Percentiles rank a stretch among this genome's conserved stretches.
phyloP scores from a whole-genome alignment of 1,140 invertebrate genomes.

The Physella acuta region DNA sequence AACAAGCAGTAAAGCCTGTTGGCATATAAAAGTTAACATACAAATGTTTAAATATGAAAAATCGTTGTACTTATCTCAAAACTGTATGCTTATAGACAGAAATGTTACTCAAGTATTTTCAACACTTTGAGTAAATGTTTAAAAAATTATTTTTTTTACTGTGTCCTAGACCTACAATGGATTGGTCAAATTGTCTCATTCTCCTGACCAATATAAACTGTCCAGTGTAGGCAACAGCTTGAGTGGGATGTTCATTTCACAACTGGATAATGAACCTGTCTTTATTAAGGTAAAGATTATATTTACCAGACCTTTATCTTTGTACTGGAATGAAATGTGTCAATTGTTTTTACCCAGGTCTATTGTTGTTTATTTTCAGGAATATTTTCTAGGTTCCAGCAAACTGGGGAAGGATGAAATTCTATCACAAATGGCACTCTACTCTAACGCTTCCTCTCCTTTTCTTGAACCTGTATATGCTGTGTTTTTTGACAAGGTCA shows the following conservation, averaged over 20 bases:
- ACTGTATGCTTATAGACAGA: too few species aligned
- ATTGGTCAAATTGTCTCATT: slow-evolving; percentile 35
- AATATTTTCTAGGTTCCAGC: slow-evolving; percentile 35
- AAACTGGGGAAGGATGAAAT: slow-evolving; percentile 37
- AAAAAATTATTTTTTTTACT: too few species aligned
- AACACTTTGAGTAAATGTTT: too few species aligned
- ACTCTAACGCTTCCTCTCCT: slow-evolving; percentile 29
- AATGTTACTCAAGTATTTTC: too few species aligned
- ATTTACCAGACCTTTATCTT: too few species aligned
- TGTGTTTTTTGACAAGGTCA: slow-evolving; percentile 43
- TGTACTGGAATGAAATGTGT: too few species aligned
- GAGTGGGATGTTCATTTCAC: slow-evolving; percentile 31
- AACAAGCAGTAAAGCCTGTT: too few species aligned
- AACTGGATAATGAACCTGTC: slow-evolving; percentile 35
- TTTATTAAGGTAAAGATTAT: slow-evolving; percentile 44
- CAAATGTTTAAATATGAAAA: too few species aligned
- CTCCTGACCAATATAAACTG: slow-evolving; percentile 38
- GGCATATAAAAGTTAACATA: too few species aligned
- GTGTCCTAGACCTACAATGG: slow-evolving; percentile 36
- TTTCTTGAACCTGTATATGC: slow-evolving; percentile 29
- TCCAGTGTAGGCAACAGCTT: slow-evolving; percentile 21
- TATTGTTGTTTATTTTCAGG: slow-evolving; percentile 31
- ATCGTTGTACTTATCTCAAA: too few species aligned
- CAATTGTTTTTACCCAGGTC: too few species aligned
- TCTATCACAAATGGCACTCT: slow-evolving; percentile 31